Base-by-base conservation (phyloP, 2,888 invertebrate species). In the Aphrophora alni region DNA sequence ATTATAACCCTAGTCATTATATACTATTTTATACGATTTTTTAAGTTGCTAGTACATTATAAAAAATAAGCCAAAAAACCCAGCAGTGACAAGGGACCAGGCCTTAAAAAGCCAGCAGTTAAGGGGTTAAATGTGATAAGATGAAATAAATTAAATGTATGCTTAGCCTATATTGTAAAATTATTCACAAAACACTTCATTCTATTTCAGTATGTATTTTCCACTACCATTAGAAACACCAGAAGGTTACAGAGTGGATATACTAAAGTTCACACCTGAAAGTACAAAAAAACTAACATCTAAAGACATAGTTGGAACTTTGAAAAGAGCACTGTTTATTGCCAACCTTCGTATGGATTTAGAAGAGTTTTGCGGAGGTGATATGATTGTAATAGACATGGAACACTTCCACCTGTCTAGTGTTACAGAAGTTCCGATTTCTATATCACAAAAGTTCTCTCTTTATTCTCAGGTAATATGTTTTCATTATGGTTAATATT, bases 151-250 rank as follows among this genome's bases (percentile, higher is more conserved):
- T n/a, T n/a, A n/a, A n/a, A n/a, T n/a, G n/a, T n/a, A n/a, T n/a
- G n/a, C n/a, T n/a, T n/a, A n/a, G n/a, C n/a, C n/a, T n/a, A n/a
- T n/a, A n/a, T n/a, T n/a, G n/a, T n/a, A n/a, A n/a, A n/a, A n/a
- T n/a, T n/a, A n/a, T n/a, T n/a, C n/a, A n/a, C n/a, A n/a, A n/a
- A n/a, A n/a, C n/a, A n/a, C n/a, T n/a, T 14, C n/a, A 24, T 44
- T 79, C 21, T n/a, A 27, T 84, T 83, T 26, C 77, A 84, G 84
- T 25, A 59, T 73, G 12, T 77, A 80, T 24, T 76, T 80, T 24
- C 77, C 81, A 5, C 77, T 83, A 12, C 80, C 83, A 21, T 74
- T 71, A 25, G 69, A 82, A 0, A 84, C 84, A 21, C 82, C 83
- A 0, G 84, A 83, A 51, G 82, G 83, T 7, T 69, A 71, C 72